phyloP scores from a whole-genome alignment of 1,140 invertebrate species.

The Cherax quadricarinatus region DNA sequence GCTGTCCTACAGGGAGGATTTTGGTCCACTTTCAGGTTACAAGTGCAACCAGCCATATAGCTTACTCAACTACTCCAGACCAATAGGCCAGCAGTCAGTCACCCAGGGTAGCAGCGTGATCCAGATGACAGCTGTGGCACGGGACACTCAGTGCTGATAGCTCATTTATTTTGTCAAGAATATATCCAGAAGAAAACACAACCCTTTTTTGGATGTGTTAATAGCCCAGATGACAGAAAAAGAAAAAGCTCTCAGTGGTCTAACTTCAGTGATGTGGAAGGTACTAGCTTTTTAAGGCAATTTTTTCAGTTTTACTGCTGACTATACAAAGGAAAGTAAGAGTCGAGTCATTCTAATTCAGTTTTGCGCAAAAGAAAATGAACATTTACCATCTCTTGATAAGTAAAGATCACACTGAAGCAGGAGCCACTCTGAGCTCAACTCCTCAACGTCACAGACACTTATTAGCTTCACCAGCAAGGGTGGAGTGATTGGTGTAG shows the following conservation, averaged over 20 bases:
- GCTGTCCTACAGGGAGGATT: constrained; percentile 42
- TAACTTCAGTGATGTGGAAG: constrained; percentile 36
- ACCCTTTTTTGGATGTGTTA: constrained; percentile 37
- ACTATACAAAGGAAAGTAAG: not conserved
- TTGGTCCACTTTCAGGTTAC: constrained; percentile 48
- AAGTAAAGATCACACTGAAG: constrained; percentile 24
- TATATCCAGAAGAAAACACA: constrained; percentile 47
- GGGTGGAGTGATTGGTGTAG: constrained; percentile 32
- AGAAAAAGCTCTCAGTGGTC: constrained; percentile 46
- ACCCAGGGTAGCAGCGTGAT: constrained; percentile 36
- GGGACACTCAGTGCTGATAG: constrained; percentile 50
- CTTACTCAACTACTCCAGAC: constrained; percentile 43
- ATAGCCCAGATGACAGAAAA: constrained; percentile 53
- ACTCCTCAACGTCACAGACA: constrained; percentile 31
- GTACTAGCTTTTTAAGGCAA: not conserved
- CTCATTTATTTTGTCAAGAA: constrained; percentile 42
- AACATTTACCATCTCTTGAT: not conserved
- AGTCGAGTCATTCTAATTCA: not conserved
- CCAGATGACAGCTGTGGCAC: constrained; percentile 50
- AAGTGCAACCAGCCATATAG: constrained; percentile 40
- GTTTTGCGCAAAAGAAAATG: not conserved
- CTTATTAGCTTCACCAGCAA: constrained; percentile 37
- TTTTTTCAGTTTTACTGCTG: not conserved
- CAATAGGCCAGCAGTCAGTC: constrained; percentile 38
- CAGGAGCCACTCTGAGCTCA: constrained; percentile 36